Percentiles rank a stretch among this genome's conserved stretches.
Conservation (phyloP, 2,888 invertebrate genomes). For the Erebia ligea region DNA sequence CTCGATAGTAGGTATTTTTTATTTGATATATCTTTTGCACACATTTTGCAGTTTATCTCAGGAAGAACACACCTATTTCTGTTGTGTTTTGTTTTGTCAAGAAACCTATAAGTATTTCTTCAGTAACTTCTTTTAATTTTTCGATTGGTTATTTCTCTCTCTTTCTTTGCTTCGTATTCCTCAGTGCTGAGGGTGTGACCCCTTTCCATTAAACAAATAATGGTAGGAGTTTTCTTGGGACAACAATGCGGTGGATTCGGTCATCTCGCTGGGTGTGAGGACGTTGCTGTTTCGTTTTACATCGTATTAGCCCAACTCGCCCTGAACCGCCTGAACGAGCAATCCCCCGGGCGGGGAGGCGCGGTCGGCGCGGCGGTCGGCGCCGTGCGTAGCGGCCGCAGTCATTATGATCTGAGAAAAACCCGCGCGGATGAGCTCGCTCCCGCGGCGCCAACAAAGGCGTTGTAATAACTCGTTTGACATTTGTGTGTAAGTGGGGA, state of each 20-base stretch:
- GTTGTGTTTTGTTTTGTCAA: too few species aligned
- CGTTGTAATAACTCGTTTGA: not conserved
- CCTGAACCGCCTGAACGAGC: not conserved
- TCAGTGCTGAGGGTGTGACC: too few species aligned
- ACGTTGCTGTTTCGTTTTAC: not conserved
- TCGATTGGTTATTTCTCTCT: too few species aligned
- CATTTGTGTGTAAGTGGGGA: not conserved
- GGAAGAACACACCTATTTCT: too few species aligned
- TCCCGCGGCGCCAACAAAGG: slow-evolving; percentile 7
- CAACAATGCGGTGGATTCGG: not conserved
- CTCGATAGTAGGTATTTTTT: not conserved
- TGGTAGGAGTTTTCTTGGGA: too few species aligned
- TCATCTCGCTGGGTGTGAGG: not conserved
- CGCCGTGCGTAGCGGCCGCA: not conserved
- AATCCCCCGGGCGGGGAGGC: not conserved
- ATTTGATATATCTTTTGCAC: too few species aligned
- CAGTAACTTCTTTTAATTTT: too few species aligned
- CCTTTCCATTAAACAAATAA: too few species aligned
- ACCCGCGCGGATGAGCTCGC: not conserved
- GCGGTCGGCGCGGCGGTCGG: not conserved
- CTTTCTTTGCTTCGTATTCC: too few species aligned
- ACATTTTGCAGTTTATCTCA: too few species aligned
- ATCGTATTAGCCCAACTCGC: too few species aligned
- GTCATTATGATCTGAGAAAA: not conserved
- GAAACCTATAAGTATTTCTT: too few species aligned